A percentile compares a stretch with the other conserved stretches of the same genome.
Conservation (phyloP, 2,113 vertebrate genomes). For the Pedionomus torquatus region DNA sequence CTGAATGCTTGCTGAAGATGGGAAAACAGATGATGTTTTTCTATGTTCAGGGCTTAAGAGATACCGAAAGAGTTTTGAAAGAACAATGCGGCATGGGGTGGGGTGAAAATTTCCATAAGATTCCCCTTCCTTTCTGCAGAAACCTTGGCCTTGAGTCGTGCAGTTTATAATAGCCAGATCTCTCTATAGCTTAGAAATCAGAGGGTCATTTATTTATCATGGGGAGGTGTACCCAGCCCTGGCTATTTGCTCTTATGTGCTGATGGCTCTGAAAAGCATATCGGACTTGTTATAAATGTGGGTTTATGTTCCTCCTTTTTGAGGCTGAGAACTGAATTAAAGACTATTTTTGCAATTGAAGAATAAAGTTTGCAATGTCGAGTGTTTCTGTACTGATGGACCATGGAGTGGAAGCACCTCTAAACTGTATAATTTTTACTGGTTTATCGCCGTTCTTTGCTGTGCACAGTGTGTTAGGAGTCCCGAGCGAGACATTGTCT, state of each 20-base stretch:
- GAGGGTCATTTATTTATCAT: neutral
- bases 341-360: too few relatives aligned
- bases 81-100: neutral
- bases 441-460: neutral
- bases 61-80: neutral
- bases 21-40: neutral
- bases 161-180: neutral
- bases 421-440: neutral
- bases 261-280: neutral
- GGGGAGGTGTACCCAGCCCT: neutral
- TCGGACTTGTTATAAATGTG: neutral
- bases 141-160: neutral
- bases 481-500: constrained; percentile 2
- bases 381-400: neutral
- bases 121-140: constrained; percentile 16
- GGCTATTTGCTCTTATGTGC: neutral
- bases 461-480: neutral
- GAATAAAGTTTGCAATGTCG: fast-evolving
- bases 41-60: neutral
- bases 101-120: neutral
- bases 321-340: neutral
- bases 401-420: neutral
- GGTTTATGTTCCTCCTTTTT: neutral
- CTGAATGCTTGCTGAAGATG: neutral
- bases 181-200: neutral